Conservation (phyloP, 2,113 vertebrate genomes). For the Peromyscus leucopus region DNA sequence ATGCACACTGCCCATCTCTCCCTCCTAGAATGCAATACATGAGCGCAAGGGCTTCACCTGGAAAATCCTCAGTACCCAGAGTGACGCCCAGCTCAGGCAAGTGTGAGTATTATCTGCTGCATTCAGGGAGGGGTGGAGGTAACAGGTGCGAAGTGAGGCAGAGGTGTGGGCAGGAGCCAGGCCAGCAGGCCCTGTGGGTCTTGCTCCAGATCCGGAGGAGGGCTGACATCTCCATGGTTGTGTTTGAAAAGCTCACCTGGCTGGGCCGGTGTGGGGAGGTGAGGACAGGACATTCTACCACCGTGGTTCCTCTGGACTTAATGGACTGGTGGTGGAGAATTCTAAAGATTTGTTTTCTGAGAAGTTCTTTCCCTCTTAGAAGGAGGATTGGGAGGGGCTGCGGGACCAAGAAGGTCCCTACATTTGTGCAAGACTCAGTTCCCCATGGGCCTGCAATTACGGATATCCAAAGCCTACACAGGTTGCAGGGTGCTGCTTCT, state of each 20-base stretch:
- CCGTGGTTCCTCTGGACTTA: neutral
- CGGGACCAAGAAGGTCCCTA: neutral
- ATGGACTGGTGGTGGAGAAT: neutral
- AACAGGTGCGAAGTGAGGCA: neutral
- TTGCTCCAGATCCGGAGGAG: slow-evolving; percentile 53
- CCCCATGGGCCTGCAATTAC: neutral
- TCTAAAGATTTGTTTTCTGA: neutral
- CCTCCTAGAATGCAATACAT: too few relatives aligned
- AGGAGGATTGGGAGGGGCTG: neutral
- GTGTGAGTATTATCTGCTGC: too few relatives aligned
- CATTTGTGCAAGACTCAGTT: neutral
- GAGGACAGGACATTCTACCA: neutral
- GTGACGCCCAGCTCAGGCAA: neutral
- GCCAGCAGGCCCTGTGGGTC: slow-evolving; percentile 10
- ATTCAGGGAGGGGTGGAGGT: neutral
- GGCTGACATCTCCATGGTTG: neutral
- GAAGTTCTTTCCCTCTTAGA: neutral
- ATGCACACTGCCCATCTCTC: neutral
- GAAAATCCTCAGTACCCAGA: neutral
- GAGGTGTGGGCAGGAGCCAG: slow-evolving; percentile 4
- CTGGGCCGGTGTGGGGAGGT: neutral
- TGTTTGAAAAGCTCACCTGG: neutral
- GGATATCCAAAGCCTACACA: neutral
- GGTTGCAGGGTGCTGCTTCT: neutral
- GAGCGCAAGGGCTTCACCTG: neutral